Percentiles rank a stretch among this genome's conserved stretches.
phyloP scores from a whole-genome alignment of 2,797 vertebrate genomes.

The Oreochromis grahami region DNA sequence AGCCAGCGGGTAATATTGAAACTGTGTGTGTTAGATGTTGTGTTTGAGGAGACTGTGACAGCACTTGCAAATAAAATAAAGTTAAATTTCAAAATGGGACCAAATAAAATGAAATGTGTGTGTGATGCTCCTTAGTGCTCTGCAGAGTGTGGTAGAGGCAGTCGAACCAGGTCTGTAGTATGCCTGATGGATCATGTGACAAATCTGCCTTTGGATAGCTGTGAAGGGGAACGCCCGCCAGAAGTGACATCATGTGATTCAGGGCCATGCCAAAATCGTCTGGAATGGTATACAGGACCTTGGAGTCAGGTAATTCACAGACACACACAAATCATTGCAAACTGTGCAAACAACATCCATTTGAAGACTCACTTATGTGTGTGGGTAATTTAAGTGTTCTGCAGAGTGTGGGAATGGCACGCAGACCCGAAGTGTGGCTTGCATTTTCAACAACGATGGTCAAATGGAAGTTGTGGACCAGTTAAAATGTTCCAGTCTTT shows the following conservation, averaged over 20 bases:
- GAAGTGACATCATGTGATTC: constrained; percentile 61
- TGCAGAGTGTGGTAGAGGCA: constrained; percentile 70
- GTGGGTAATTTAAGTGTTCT: constrained; percentile 62
- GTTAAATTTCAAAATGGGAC: not conserved
- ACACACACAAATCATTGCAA: not conserved
- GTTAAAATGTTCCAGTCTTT: constrained; percentile 54
- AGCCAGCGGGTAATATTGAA: constrained; percentile 65
- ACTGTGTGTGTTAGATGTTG: not conserved
- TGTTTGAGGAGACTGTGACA: not conserved
- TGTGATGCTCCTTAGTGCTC: constrained; percentile 65
- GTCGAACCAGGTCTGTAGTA: constrained; percentile 61
- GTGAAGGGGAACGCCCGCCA: constrained; percentile 65
- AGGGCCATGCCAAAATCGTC: constrained; percentile 59
- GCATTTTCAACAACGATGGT: constrained; percentile 53
- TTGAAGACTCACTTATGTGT: not conserved
- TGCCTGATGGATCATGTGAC: constrained; percentile 71
- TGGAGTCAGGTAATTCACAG: constrained; percentile 73
- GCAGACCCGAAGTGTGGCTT: constrained; percentile 64
- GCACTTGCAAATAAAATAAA: not conserved
- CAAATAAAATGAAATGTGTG: not conserved
- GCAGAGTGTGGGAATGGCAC: constrained; percentile 77
- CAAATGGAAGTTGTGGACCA: constrained; percentile 56
- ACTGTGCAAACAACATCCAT: not conserved
- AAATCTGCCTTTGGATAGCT: constrained; percentile 71
- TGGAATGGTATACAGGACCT: constrained; percentile 75